Base-by-base conservation (phyloP, 1,140 invertebrate species). In the Euwallacea fornicatus region DNA sequence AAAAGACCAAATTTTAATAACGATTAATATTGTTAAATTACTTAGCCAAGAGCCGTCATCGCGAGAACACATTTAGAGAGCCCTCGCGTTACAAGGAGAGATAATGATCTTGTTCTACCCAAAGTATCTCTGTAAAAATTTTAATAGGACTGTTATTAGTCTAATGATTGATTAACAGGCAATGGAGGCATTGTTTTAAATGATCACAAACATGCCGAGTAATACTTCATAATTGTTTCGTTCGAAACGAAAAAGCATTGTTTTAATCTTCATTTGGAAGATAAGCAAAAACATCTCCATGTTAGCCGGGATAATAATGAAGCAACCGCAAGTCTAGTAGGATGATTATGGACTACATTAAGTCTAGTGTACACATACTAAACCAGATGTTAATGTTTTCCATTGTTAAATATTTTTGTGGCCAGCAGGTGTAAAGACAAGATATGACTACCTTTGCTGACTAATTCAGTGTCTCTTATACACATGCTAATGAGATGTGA, bases 81-180 rank as follows among this genome's bases (percentile, higher is more conserved):
- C 6, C 33, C 58, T 33, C 21, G 21, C 21, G 4, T 4, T 33
- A 33, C 21, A 33, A 33, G 21, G 21, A 33, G 21, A 33, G 41
- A 60, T 60, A 60, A 60, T 42, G 42, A 60, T 60, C 58, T 21
- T 42, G 41, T 60, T 60, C 42, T 60, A 42, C 42, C 58, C 42
- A 21, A 60, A 60, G 42, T 60, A 60, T 60, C 16, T 6, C 13
- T 42, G 58, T 60, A 60, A 60, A 42, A 60, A 60, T 60, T 60
- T 60, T 60, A 60, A 60, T 60, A 60, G 41, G 58, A 60, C 58
- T 60, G 42, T 60, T 60, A 60, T 21, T 33, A 33, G 21, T 33
- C 58, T 60, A 60, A 60, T 60, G 58, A 60, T 60, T 60, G 58
- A 60, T 60, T 60, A 60, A 60, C 41, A 42, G 58, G 58, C 58